A percentile compares a stretch with the other conserved stretches of the same genome.
These are phyloP conservation scores for Drosophila takahashii DNA, from an alignment of 1,140 invertebrate species.

Conservation along the genomic window DNA sequence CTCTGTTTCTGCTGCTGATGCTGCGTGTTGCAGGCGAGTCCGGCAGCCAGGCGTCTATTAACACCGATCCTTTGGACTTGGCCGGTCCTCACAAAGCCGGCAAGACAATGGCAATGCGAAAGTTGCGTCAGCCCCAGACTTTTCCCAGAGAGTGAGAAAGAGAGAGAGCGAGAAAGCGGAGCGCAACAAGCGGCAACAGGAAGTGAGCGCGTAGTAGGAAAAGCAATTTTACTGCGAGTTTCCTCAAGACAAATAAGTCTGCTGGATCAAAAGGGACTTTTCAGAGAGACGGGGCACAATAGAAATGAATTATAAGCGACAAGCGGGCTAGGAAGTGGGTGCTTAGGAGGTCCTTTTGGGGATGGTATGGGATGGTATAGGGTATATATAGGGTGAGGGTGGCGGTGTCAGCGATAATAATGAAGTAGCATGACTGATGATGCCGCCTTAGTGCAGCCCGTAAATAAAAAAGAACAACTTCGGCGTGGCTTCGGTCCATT, in stretches of 20 bases:
- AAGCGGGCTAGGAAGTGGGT: constrained; percentile 21
- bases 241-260: constrained; percentile 84
- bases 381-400: constrained; percentile 2
- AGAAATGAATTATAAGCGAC: constrained; percentile 81
- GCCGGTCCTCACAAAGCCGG: constrained; percentile 25
- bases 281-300: constrained; percentile 66
- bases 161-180: constrained; percentile 13
- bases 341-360: neutral
- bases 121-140: constrained; percentile 65
- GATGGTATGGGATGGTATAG: neutral
- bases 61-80: constrained; percentile 64
- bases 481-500: constrained; percentile 47
- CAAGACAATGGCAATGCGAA: constrained; percentile 76
- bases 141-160: no score
- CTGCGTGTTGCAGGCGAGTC: constrained; percentile 41
- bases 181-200: constrained; percentile 70
- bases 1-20: constrained; percentile 34
- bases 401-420: constrained; percentile 75
- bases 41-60: constrained; percentile 71
- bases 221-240: constrained; percentile 84
- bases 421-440: constrained; percentile 81
- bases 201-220: constrained; percentile 75
- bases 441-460: constrained; percentile 57
- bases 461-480: constrained; percentile 50
- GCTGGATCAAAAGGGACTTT: constrained; percentile 82